Base-by-base conservation (phyloP, 2,888 invertebrate species). In the Prenolepis imparis region DNA sequence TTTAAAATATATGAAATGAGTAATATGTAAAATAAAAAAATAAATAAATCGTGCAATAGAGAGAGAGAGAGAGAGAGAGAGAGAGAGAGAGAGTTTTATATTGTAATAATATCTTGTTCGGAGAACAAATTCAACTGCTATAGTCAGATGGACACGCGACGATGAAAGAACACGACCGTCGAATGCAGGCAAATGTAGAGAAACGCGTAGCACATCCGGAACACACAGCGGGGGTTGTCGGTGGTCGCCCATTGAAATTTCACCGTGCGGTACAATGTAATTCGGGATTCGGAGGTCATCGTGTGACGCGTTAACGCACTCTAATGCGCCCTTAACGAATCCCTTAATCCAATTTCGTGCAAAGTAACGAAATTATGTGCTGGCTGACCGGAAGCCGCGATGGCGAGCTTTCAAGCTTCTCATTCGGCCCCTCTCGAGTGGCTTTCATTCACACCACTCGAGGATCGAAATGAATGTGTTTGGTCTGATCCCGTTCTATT, bases 281-380 rank as follows among this genome's bases (percentile, higher is more conserved):
- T 89, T 89, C 85, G 63, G 83, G 61, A 18, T 70, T 66, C 57
- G n/a, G 85, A 88, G 90, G 88, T 91, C 90, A 91, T 91, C 90
- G 90, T 89, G 74, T 84, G 88, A 90, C 89, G 88, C 88, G 83
- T 77, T 89, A 90, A 92, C 89, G 90, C 84, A 84, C 81, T 83
- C 90, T 92, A 92, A 93, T 92, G 88, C 92, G 84, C 88, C 88
- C 90, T 91, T 92, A 93, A 93, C 91, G 91, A 92, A 92, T 88
- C 89, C 90, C 89, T 89, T 94, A 93, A 94, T 93, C 94, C 93
- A 93, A 93, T 94, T 92, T 91, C 84, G 87, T 82, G 88, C 88
- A 90, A 90, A 91, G 90, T 92, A 90, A 92, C 91, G 91, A 92
- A 93, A 92, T 92, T 92, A 92, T 89, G 90, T 87, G 86, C 78